Conservation (phyloP, 2,113 vertebrate species). For the Candoia aspera region DNA sequence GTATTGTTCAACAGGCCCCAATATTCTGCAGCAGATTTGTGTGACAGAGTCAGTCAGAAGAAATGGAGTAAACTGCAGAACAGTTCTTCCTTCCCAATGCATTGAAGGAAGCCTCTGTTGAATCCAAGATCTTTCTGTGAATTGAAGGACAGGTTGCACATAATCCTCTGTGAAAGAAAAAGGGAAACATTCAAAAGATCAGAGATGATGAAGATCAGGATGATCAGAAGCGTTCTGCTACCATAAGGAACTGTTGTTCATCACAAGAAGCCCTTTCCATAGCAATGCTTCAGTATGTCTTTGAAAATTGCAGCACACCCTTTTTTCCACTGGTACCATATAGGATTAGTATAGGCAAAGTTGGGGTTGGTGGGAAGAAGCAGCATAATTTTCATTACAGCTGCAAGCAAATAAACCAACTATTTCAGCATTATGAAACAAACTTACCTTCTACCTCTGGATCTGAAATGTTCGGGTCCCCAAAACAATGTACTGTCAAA, state of each 20-base stretch:
- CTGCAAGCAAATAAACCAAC: conserved; percentile 35
- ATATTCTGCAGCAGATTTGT: not conserved
- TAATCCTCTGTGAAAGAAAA: not conserved
- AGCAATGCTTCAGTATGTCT: not conserved
- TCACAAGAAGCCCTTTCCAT: not conserved
- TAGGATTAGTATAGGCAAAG: not conserved
- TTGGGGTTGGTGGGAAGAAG: not conserved
- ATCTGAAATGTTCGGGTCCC: conserved; percentile 36
- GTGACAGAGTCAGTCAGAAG: not conserved
- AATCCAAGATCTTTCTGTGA: not conserved
- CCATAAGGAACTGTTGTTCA: not conserved
- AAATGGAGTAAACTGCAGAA: not conserved
- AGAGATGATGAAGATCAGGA: not conserved
- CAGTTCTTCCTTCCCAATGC: not conserved
- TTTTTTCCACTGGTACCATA: not conserved
- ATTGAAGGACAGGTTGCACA: not conserved
- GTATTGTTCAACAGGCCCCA: not conserved
- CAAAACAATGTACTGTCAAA: conserved; percentile 61
- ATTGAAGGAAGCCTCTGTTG: not conserved
- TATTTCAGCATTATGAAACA: conserved; percentile 14
- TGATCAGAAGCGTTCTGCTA: not conserved
- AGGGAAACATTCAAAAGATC: not conserved
- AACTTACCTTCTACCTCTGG: conserved; percentile 13
- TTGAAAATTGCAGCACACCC: not conserved
- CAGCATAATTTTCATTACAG: not conserved